These are phyloP conservation scores for Labrus mixtus DNA, from an alignment of 2,113 vertebrate genomes.

Conservation along the genomic window DNA sequence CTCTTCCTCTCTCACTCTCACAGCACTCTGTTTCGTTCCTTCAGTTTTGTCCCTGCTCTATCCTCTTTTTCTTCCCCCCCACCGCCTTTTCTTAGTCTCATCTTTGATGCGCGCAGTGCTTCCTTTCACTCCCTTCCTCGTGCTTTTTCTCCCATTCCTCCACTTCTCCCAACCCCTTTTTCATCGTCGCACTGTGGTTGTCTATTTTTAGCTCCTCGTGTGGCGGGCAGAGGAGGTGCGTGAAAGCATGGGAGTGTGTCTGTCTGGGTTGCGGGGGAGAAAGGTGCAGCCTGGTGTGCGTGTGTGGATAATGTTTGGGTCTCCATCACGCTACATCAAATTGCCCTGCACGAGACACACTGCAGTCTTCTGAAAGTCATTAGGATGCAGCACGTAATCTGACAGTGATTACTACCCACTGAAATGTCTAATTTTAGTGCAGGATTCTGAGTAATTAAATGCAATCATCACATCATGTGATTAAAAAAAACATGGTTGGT, in stretches of 20 bases:
- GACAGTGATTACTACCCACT: conserved; percentile 45
- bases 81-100: conserved; percentile 19
- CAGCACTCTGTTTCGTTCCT: conserved; percentile 1
- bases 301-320: conserved; percentile 56
- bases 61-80: conserved; percentile 21
- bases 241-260: conserved; percentile 77
- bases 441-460: conserved; percentile 52
- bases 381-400: conserved; percentile 29
- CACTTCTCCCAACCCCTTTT: conserved; percentile 54
- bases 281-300: conserved; percentile 63
- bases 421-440: conserved; percentile 48
- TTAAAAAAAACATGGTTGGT: conserved; percentile 44
- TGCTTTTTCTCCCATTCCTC: conserved; percentile 38
- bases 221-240: conserved; percentile 68
- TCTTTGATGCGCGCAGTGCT: conserved; percentile 27
- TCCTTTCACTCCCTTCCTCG: conserved; percentile 41
- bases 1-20: neutral
- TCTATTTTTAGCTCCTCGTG: conserved; percentile 84
- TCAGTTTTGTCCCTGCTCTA: neutral
- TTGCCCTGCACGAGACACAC: conserved; percentile 59
- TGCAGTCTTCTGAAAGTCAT: conserved; percentile 60
- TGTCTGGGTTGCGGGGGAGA: conserved; percentile 69
- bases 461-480: conserved; percentile 52
- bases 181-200: conserved; percentile 27
- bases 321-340: conserved; percentile 59